Base-by-base conservation (phyloP, 2,888 invertebrate species). In the Anodontia alba region DNA sequence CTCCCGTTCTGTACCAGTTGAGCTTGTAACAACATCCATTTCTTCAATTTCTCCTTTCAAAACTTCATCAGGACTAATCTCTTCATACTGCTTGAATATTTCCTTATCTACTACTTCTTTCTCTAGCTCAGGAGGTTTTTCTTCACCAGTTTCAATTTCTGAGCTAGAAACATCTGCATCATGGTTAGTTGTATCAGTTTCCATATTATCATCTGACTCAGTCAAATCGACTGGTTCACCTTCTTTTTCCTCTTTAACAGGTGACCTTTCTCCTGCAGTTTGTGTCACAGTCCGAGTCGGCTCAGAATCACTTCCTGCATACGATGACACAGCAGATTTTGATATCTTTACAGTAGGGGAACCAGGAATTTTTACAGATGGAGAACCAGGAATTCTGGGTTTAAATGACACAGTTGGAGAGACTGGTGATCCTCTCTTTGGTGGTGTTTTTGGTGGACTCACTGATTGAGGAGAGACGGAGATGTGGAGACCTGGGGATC, bases 261-360 rank as follows among this genome's bases (percentile, higher is more conserved):
- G 33, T 49, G 72, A 54, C 8, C 26, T 31, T 31, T 26, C 31
- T 68, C 5, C 8, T 43, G 33, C 51, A 42, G 8, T 49, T 36
- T 33, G 17, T 1, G 67, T 10, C 26, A 42, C 75, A 76, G 80
- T 75, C 68, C 66, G 75, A 5, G 46, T 74, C 62, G 31, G 43
- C 66, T 49, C 72, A 66, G 49, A 46, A 7, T n/a, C 36, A 20
- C 54, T 69, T 26, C 66, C 23, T 51, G 71, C 72, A 69, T 72
- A 76, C 26, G 36, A 42, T 69, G 79, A 79, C 12, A 76, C n/a
- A 33, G 76, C 68, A 46, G 82, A 73, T 43, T 79, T 78, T 36
- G 81, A 81, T 26, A 81, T 42, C 67, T 75, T 72, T 31, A 77
- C 77, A 33, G 77, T 77, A 1, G 77, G 77, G 10, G 77, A 77